A percentile compares a stretch with the other conserved stretches of the same genome.
phyloP scores from a whole-genome alignment of 2,797 vertebrate species.

The Danionella dracula region DNA sequence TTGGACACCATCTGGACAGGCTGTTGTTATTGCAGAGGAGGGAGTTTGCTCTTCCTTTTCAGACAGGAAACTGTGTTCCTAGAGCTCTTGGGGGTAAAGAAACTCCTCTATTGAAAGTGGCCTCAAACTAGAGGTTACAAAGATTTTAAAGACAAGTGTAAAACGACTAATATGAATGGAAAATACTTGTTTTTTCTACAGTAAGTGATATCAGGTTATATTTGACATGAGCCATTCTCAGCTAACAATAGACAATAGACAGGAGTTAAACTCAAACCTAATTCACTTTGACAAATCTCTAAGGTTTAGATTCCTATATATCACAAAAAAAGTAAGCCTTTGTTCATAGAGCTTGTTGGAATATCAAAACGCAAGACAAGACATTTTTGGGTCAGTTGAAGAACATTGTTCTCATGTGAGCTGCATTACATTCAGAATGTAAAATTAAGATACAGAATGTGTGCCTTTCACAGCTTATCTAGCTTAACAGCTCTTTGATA shows the following conservation, averaged over 20 bases:
- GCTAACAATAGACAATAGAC: conserved; percentile 1
- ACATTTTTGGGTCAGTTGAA: conserved; percentile 38
- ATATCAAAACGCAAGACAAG: conserved; percentile 31
- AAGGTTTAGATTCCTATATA: conserved; percentile 14
- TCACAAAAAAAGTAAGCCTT: conserved; percentile 23
- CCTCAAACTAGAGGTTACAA: conserved; percentile 47
- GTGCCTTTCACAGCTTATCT: conserved; percentile 5
- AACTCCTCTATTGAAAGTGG: conserved; percentile 61
- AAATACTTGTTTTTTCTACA: too few relatives aligned
- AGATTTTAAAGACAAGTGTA: neutral
- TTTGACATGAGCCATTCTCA: conserved; percentile 8
- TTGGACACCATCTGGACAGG: conserved; percentile 61
- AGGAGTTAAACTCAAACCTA: neutral
- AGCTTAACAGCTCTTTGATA: neutral
- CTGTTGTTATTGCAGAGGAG: conserved; percentile 56
- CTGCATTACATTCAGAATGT: conserved; percentile 7
- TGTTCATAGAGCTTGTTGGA: conserved; percentile 30
- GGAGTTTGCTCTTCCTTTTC: conserved; percentile 50
- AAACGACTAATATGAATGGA: too few relatives aligned
- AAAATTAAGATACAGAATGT: neutral
- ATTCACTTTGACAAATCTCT: conserved; percentile 18
- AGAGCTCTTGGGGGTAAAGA: conserved; percentile 62
- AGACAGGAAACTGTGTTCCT: conserved; percentile 62
- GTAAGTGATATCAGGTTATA: conserved; percentile 6
- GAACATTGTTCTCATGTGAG: conserved; percentile 17